phyloP scores from a whole-genome alignment of 2,113 vertebrate species.

The Odontesthes bonariensis region DNA sequence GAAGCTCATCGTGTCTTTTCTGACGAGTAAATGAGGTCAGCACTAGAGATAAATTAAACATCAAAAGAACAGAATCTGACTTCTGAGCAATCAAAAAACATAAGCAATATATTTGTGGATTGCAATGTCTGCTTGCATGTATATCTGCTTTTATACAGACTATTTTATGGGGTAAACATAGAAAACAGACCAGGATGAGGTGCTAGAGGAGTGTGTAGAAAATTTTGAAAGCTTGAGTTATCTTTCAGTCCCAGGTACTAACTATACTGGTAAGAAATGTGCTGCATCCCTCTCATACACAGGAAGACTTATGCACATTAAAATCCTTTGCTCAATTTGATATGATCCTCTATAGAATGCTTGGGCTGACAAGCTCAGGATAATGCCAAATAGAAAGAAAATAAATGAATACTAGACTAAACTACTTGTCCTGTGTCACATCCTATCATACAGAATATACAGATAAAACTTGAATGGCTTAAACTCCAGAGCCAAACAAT shows the following conservation, averaged over 20 bases:
- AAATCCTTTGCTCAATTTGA: not conserved
- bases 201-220: conserved; percentile 2
- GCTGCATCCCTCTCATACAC: not conserved
- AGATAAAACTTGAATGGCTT: not conserved
- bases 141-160: conserved; percentile 33
- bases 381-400: not conserved
- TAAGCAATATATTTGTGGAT: conserved; percentile 1
- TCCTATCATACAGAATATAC: too few relatives aligned
- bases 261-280: conserved; percentile 4
- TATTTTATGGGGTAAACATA: conserved; percentile 34
- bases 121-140: conserved; percentile 9
- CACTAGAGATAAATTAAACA: conserved; percentile 18
- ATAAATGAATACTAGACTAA: not conserved
- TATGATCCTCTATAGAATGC: not conserved
- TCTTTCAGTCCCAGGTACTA: conserved; percentile 18
- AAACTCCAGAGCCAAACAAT: too few relatives aligned
- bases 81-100: conserved; percentile 10
- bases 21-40: not conserved
- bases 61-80: not conserved
- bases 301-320: conserved; percentile 2
- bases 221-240: conserved; percentile 12
- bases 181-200: not conserved
- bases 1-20: conserved; percentile 15
- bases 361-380: not conserved
- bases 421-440: not conserved